Evolutionary conservation across 2,888 invertebrate species (phyloP).

Genomic region (Strigamia transsilvanica): DNA sequence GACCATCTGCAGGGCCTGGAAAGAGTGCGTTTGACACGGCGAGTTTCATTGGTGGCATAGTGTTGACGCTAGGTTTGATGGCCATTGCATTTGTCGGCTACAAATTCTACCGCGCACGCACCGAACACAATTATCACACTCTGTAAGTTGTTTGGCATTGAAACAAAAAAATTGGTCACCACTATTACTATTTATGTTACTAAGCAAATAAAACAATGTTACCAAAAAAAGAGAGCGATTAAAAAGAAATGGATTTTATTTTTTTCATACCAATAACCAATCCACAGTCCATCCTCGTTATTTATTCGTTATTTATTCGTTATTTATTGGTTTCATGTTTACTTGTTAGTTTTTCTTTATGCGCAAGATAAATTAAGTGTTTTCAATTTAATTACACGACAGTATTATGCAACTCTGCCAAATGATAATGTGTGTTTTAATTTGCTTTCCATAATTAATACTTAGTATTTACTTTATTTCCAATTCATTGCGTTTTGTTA

Average conservation of each 20-base stretch:
- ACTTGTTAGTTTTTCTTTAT: background rate
- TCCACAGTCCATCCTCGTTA: background rate
- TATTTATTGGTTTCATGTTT: constrained; percentile 4
- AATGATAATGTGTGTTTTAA: too few relatives aligned
- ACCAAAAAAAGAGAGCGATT: background rate
- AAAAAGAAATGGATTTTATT: constrained; percentile 1
- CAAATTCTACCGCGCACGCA: constrained; percentile 86
- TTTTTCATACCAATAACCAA: constrained; percentile 28
- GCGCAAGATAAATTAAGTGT: too few relatives aligned
- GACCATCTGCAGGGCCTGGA: background rate
- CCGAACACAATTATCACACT: constrained; percentile 86
- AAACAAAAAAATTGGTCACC: background rate
- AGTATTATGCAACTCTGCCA: too few relatives aligned
- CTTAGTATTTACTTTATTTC: too few relatives aligned
- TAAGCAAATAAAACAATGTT: background rate
- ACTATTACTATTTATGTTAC: background rate
- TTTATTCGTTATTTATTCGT: background rate
- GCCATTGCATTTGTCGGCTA: constrained; percentile 83
- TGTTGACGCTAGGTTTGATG: constrained; percentile 78
- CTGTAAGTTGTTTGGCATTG: constrained; percentile 71
- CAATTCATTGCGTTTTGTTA: too few relatives aligned
- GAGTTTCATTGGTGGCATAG: constrained; percentile 76
- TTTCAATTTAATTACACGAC: too few relatives aligned
- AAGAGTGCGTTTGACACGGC: constrained; percentile 62
- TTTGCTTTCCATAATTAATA: too few relatives aligned